A percentile compares a stretch with the other conserved stretches of the same genome.
Conservation (phyloP, 2,113 vertebrate genomes). For the Merops nubicus region DNA sequence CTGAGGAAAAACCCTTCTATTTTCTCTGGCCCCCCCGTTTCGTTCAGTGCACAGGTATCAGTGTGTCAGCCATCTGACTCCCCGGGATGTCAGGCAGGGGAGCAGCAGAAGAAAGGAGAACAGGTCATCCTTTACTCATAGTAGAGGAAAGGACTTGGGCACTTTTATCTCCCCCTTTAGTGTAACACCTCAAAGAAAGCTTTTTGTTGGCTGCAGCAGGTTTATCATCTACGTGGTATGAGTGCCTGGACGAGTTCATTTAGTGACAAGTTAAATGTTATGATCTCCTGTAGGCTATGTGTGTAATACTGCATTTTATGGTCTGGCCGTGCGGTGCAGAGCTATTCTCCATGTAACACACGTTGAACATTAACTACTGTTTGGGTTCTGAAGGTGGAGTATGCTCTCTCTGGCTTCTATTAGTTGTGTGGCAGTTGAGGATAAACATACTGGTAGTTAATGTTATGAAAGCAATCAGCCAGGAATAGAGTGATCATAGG, state of each 20-base stretch:
- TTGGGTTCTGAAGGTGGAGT: constrained; percentile 30
- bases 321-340: neutral
- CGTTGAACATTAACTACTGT: constrained; percentile 45
- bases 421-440: neutral
- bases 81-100: neutral
- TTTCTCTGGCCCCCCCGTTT: neutral
- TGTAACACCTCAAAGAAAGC: neutral
- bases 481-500: neutral
- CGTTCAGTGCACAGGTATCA: neutral
- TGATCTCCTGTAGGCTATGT: neutral
- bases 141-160: neutral
- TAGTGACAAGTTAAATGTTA: neutral
- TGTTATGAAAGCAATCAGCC: neutral
- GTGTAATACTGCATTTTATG: constrained; percentile 18
- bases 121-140: neutral
- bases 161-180: neutral
- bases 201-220: neutral
- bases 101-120: neutral
- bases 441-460: neutral
- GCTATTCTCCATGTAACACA: neutral
- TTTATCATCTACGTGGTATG: neutral
- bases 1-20: neutral
- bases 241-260: neutral
- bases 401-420: neutral
- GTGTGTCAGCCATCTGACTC: neutral